phyloP scores from a whole-genome alignment of 2,113 vertebrate species.

The Microcebus tavaratra region DNA sequence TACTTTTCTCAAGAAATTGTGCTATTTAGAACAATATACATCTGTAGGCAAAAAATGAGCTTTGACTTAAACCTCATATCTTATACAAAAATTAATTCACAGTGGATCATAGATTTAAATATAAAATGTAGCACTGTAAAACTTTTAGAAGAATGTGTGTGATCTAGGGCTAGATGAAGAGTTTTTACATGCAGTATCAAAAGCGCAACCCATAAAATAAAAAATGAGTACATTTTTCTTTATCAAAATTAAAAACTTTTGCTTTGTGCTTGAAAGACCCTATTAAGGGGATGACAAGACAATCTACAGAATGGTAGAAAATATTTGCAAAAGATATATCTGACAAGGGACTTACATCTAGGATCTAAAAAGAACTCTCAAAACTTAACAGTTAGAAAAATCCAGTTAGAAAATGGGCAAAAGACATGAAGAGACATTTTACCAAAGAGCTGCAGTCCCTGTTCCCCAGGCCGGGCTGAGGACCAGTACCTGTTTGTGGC shows the following conservation, averaged over 20 bases:
- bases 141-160: neutral
- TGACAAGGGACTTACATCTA: neutral
- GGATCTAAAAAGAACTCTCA: neutral
- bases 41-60: neutral
- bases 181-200: neutral
- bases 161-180: neutral
- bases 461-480: too few relatives aligned
- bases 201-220: neutral
- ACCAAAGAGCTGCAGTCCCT: too few relatives aligned
- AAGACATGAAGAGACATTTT: neutral
- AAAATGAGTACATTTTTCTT: neutral
- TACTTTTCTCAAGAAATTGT: neutral
- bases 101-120: neutral
- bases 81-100: conserved; percentile 30
- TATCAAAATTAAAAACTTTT: neutral
- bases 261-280: neutral
- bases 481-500: too few relatives aligned
- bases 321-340: neutral
- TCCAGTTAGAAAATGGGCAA: neutral
- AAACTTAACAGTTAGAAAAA: neutral
- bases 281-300: neutral
- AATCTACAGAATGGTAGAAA: neutral
- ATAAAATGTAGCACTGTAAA: neutral
- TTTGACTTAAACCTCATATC: neutral
- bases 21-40: neutral